Conservation (phyloP, 2,113 vertebrate species). For the Vombatus ursinus region DNA sequence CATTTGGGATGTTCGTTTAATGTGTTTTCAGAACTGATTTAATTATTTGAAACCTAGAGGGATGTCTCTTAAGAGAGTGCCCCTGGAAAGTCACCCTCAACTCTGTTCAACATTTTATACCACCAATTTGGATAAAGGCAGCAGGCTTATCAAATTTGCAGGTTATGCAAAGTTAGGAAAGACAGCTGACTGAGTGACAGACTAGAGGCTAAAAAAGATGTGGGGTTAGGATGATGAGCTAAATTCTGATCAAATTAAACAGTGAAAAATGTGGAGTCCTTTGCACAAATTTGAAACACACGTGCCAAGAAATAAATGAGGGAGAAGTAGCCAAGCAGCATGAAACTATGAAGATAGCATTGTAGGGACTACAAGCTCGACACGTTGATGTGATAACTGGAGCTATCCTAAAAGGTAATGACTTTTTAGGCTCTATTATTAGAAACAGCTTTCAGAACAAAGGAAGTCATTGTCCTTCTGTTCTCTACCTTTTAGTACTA, state of each 20-base stretch:
- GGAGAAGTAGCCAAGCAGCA: neutral
- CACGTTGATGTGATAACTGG: neutral
- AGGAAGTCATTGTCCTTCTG: neutral
- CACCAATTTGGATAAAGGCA: neutral
- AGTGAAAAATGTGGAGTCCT: neutral
- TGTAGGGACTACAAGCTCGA: neutral
- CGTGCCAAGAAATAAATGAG: neutral
- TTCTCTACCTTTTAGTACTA: neutral
- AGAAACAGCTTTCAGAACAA: neutral
- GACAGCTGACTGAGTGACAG: neutral
- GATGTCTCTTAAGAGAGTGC: neutral
- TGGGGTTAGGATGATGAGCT: neutral
- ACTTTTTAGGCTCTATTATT: neutral
- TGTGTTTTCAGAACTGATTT: neutral
- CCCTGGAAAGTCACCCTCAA: neutral
- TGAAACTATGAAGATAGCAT: neutral
- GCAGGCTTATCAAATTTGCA: neutral
- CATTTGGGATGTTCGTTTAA: neutral
- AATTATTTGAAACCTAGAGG: neutral
- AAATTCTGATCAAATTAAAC: neutral
- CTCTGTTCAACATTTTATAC: neutral
- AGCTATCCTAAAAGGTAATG: neutral
- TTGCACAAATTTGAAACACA: neutral
- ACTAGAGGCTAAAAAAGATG: neutral
- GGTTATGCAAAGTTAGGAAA: neutral